Conservation (phyloP, 1,140 invertebrate species). For the Harpegnathos saltator region DNA sequence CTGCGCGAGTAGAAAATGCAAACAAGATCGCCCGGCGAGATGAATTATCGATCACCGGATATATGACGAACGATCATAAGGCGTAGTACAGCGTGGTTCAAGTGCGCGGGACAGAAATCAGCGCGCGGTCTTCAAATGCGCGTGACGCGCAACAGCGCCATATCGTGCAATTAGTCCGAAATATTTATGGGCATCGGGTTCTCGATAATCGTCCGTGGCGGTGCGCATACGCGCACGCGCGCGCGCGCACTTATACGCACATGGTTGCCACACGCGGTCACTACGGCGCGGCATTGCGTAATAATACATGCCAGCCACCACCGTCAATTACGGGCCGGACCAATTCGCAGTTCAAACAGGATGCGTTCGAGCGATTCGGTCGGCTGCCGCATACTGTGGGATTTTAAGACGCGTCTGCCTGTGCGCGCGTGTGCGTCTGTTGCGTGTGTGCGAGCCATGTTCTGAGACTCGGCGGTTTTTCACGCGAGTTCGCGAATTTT, state of each 20-base stretch:
- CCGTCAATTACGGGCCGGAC: constrained; percentile 34
- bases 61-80: background rate
- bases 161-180: too few relatives aligned
- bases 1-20: constrained; percentile 26
- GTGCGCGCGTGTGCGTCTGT: too few relatives aligned
- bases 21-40: background rate
- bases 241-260: background rate
- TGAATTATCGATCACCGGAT: constrained; percentile 7
- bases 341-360: constrained; percentile 54
- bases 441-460: too few relatives aligned
- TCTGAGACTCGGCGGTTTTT: too few relatives aligned
- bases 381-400: background rate
- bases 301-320: constrained; percentile 12
- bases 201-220: background rate
- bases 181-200: too few relatives aligned
- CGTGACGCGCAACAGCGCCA: too few relatives aligned
- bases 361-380: constrained; percentile 34
- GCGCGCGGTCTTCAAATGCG: too few relatives aligned
- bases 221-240: background rate
- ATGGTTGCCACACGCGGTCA: background rate
- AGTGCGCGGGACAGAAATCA: background rate
- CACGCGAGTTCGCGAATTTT: too few relatives aligned
- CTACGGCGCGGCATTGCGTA: constrained; percentile 22
- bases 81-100: background rate
- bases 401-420: too few relatives aligned